A percentile compares a stretch with the other conserved stretches of the same genome.
These are phyloP conservation scores for Ceratothoa steindachneri DNA, from an alignment of 2,888 invertebrate genomes.

Conservation along the genomic window DNA sequence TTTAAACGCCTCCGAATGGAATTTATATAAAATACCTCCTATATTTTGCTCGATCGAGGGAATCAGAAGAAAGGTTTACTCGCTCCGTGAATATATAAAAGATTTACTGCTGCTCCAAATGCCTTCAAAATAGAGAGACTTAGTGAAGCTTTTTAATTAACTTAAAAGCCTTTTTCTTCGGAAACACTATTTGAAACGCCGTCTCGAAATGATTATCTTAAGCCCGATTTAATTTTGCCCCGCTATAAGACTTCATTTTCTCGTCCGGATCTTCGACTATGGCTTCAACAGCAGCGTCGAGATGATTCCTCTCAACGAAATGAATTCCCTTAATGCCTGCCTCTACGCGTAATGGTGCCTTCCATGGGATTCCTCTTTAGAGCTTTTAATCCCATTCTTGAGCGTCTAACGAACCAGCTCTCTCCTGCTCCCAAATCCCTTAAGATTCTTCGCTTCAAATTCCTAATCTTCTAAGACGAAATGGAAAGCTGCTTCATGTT, in stretches of 20 bases:
- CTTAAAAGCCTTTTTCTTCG: constrained; percentile 15
- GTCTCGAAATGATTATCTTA: constrained; percentile 10
- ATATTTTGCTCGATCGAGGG: not conserved
- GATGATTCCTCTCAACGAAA: not conserved
- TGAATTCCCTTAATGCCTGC: not conserved
- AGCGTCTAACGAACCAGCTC: constrained; percentile 17
- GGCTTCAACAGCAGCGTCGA: not conserved
- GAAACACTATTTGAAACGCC: constrained; percentile 8
- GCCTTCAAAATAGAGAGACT: constrained; percentile 11
- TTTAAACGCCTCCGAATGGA: not conserved
- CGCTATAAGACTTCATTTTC: constrained; percentile 7
- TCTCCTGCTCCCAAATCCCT: constrained; percentile 17
- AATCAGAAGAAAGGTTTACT: not conserved
- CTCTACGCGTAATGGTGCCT: constrained; percentile 2
- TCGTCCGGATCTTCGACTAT: not conserved
- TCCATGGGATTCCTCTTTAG: constrained; percentile 10
- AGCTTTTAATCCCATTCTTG: not conserved
- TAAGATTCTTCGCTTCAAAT: constrained; percentile 33
- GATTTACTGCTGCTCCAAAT: constrained; percentile 3
- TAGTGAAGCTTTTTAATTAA: constrained; percentile 12
- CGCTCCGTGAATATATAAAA: not conserved
- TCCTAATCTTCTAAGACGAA: constrained; percentile 43
- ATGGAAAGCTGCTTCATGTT: constrained; percentile 46
- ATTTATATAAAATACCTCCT: not conserved
- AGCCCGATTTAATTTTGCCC: constrained; percentile 10